phyloP scores from a whole-genome alignment of 2,113 vertebrate genomes.

The Passer domesticus region DNA sequence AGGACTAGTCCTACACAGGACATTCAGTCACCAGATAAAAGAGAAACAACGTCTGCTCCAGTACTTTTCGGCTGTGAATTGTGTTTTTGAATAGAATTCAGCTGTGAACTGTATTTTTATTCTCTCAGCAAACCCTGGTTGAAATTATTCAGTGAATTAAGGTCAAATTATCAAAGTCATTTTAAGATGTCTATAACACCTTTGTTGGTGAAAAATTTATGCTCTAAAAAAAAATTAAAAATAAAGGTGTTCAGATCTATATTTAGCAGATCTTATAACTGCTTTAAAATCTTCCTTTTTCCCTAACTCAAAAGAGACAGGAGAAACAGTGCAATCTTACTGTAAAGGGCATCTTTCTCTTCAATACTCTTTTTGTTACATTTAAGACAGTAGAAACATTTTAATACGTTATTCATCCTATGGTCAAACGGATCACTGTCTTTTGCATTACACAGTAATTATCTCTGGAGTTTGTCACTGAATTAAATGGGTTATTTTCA shows the following conservation, averaged over 20 bases:
- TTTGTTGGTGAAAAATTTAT: background rate
- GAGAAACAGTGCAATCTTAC: background rate
- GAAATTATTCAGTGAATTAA: slow-evolving; percentile 4
- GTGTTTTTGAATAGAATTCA: background rate
- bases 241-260: background rate
- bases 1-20: background rate
- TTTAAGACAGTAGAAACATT: background rate
- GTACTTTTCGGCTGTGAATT: background rate
- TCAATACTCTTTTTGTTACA: background rate
- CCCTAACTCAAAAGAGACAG: background rate
- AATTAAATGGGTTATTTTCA: background rate
- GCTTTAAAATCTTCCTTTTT: background rate
- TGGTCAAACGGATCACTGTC: background rate
- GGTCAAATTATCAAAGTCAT: background rate
- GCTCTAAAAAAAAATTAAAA: background rate
- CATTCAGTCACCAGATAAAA: background rate
- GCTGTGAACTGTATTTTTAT: background rate
- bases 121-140: background rate
- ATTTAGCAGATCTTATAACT: background rate
- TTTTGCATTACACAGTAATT: background rate
- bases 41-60: background rate
- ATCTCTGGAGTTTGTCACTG: background rate
- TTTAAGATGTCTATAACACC: background rate
- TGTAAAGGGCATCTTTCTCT: background rate
- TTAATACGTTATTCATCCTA: background rate